These are phyloP conservation scores for Rhodeus uyekii DNA, from an alignment of 2,797 vertebrate species.

Conservation along the genomic window DNA sequence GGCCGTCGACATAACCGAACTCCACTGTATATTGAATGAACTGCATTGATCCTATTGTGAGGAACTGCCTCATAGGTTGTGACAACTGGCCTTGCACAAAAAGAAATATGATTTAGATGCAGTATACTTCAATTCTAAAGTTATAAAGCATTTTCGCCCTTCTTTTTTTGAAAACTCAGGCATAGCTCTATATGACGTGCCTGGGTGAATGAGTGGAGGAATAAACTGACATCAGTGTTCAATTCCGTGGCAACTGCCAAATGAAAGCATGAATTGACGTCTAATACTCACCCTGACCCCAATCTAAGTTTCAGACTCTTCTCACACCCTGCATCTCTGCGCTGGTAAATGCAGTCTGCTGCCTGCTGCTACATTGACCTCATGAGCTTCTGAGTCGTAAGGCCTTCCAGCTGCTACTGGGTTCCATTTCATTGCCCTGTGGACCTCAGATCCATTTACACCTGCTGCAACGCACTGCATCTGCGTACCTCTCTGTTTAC, in stretches of 20 bases:
- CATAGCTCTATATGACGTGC: slow-evolving; percentile 43
- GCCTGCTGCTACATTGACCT: slow-evolving; percentile 35
- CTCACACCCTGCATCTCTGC: slow-evolving; percentile 19
- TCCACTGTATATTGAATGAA: too few relatives aligned
- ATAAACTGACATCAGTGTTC: slow-evolving; percentile 26
- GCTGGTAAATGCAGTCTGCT: slow-evolving; percentile 19
- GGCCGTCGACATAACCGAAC: too few relatives aligned
- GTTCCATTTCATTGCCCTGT: slow-evolving; percentile 53
- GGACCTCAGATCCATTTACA: slow-evolving; percentile 53
- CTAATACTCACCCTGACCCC: slow-evolving; percentile 46
- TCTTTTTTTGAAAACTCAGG: slow-evolving; percentile 5
- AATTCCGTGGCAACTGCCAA: slow-evolving; percentile 42
- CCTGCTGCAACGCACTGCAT: slow-evolving; percentile 42
- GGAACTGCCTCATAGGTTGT: neutral
- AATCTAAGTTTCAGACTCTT: slow-evolving; percentile 34
- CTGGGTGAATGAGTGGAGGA: slow-evolving; percentile 25
- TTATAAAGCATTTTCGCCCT: neutral
- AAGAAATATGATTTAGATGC: too few relatives aligned
- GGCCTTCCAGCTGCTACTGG: slow-evolving; percentile 53
- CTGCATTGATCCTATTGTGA: neutral
- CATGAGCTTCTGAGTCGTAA: slow-evolving; percentile 33
- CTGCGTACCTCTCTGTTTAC: slow-evolving; percentile 41
- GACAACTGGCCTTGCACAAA: neutral
- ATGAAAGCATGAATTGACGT: slow-evolving; percentile 49
- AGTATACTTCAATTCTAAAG: too few relatives aligned